Percentiles rank a stretch among this genome's conserved stretches.
phyloP scores from a whole-genome alignment of 2,113 vertebrate species.

The Pelecanoides urinatrix region DNA sequence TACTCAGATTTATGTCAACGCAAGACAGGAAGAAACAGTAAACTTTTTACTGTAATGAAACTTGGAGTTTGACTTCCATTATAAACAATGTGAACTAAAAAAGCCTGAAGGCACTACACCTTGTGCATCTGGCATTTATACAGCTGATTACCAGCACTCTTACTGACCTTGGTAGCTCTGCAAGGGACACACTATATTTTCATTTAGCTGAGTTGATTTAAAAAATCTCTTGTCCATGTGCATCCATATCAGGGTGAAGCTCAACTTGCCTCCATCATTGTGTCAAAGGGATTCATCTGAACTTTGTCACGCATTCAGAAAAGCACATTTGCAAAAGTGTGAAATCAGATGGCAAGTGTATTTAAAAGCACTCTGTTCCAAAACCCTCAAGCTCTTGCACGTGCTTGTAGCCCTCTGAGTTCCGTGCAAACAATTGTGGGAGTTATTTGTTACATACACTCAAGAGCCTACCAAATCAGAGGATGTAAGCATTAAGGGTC shows the following conservation, averaged over 20 bases:
- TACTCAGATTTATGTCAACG: conserved; percentile 20
- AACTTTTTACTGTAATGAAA: conserved; percentile 58
- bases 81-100: conserved; percentile 50
- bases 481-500: background rate
- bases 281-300: conserved; percentile 47
- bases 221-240: conserved; percentile 51
- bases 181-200: conserved; percentile 53
- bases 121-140: conserved; percentile 52
- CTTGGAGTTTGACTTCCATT: conserved; percentile 61
- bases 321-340: conserved; percentile 26
- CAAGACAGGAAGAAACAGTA: conserved; percentile 29
- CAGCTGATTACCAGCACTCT: conserved; percentile 57
- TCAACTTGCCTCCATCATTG: background rate
- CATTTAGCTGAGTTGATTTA: conserved; percentile 50
- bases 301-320: conserved; percentile 3
- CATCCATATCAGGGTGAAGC: conserved; percentile 38
- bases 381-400: background rate
- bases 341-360: background rate
- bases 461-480: background rate
- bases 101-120: conserved; percentile 39
- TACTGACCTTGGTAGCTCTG: conserved; percentile 66
- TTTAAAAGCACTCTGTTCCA: background rate
- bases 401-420: background rate
- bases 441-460: background rate
- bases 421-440: background rate